Conservation (phyloP, 2,113 vertebrate species). For the Oreotrochilus melanogaster region DNA sequence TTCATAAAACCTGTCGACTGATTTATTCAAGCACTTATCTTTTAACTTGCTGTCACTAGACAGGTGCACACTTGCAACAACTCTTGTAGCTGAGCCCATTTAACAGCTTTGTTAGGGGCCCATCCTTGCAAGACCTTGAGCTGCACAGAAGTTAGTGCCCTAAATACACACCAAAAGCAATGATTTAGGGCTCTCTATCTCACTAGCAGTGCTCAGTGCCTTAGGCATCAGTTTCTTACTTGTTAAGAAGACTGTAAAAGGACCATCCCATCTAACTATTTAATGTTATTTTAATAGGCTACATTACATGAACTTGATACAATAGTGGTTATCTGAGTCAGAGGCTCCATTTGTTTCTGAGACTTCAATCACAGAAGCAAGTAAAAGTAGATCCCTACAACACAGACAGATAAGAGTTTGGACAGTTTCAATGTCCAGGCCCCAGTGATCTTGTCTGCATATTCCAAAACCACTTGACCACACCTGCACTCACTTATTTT, state of each 20-base stretch:
- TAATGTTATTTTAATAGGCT: constrained; percentile 42
- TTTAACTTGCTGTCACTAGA: constrained; percentile 51
- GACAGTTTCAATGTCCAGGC: neutral
- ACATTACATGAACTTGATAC: neutral
- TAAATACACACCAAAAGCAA: neutral
- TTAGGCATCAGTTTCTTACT: constrained; percentile 16
- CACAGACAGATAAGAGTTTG: neutral
- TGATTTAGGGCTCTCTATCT: neutral
- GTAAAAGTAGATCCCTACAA: neutral
- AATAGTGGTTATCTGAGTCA: neutral
- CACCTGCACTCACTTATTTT: neutral
- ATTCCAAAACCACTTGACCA: neutral
- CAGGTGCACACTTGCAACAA: constrained; percentile 54
- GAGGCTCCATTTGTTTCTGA: neutral
- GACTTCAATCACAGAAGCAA: neutral
- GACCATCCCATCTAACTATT: constrained; percentile 25
- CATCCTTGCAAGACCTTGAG: neutral
- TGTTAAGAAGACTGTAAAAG: constrained; percentile 16
- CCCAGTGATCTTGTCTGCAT: neutral
- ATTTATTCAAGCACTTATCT: constrained; percentile 67
- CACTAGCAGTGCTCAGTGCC: neutral
- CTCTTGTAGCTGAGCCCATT: constrained; percentile 4
- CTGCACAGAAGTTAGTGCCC: neutral
- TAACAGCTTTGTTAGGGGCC: constrained; percentile 46
- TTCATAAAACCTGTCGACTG: constrained; percentile 74